Percentiles rank a stretch among this genome's conserved stretches.
Evolutionary conservation across 2,797 vertebrate species (phyloP).

Genomic region (Enteromius anoplus): DNA sequence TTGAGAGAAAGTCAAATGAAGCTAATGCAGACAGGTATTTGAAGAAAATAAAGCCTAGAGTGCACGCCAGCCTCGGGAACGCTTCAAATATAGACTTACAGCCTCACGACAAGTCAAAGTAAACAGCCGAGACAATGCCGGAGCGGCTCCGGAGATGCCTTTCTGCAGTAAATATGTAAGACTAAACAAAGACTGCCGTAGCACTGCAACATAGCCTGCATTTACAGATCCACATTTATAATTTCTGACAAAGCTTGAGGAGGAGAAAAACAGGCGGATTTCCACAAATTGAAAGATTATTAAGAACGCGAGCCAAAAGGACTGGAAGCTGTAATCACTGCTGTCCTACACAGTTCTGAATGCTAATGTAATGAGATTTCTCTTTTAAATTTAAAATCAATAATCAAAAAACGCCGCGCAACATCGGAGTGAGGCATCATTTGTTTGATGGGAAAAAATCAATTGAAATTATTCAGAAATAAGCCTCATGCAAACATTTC

Average conservation of each 20-base stretch:
- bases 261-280: neutral
- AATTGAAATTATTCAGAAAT: neutral
- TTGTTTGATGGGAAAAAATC: neutral
- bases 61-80: neutral
- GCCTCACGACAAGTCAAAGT: neutral
- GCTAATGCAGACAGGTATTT: slow-evolving; percentile 4
- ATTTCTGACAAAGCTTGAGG: slow-evolving; percentile 11
- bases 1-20: slow-evolving; percentile 1
- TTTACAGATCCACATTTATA: slow-evolving; percentile 17
- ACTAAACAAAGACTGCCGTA: neutral
- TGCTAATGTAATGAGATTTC: slow-evolving; percentile 25
- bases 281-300: neutral
- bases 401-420: neutral
- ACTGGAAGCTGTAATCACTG: slow-evolving; percentile 2
- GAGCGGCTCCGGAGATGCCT: neutral
- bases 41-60: neutral
- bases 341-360: neutral
- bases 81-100: neutral
- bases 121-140: slow-evolving; percentile 14
- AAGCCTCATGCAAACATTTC: neutral
- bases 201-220: neutral
- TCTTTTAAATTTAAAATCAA: slow-evolving; percentile 19
- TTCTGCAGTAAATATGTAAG: slow-evolving; percentile 7
- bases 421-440: neutral
- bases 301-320: neutral